phyloP scores from a whole-genome alignment of 2,113 vertebrate species.

The Nibea coibor region DNA sequence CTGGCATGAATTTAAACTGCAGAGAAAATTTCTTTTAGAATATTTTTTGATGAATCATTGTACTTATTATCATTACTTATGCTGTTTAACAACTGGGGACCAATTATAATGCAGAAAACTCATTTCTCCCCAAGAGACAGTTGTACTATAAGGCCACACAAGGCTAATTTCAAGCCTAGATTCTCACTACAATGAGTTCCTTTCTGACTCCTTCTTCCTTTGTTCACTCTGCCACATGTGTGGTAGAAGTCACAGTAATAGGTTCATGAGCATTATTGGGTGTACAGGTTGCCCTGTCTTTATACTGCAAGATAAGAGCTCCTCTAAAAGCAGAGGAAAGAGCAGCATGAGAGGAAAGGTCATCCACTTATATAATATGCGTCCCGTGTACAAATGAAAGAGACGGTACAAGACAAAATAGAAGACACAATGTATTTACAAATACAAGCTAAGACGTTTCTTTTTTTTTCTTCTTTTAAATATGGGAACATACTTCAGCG shows the following conservation, averaged over 20 bases:
- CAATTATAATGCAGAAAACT: neutral
- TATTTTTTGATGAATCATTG: neutral
- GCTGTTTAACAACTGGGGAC: neutral
- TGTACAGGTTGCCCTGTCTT: conserved; percentile 31
- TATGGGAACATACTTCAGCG: neutral
- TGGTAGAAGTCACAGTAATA: conserved; percentile 22
- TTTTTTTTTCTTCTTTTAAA: neutral
- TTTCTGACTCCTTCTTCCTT: neutral
- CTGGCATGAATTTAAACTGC: conserved; percentile 1
- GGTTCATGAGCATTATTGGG: neutral
- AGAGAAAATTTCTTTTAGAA: neutral
- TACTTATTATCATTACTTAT: neutral
- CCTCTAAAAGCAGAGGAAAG: conserved; percentile 3
- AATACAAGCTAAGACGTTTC: neutral
- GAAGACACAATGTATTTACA: neutral
- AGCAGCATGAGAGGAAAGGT: conserved; percentile 1
- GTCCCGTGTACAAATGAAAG: neutral
- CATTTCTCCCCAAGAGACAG: neutral
- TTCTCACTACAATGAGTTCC: neutral
- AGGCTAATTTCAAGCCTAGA: neutral
- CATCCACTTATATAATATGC: neutral
- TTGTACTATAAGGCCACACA: neutral
- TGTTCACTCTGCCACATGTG: neutral
- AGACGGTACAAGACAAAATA: neutral
- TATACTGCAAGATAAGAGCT: conserved; percentile 13